Conservation (phyloP, 2,888 invertebrate species). For the Ypsolopha scabrella region DNA sequence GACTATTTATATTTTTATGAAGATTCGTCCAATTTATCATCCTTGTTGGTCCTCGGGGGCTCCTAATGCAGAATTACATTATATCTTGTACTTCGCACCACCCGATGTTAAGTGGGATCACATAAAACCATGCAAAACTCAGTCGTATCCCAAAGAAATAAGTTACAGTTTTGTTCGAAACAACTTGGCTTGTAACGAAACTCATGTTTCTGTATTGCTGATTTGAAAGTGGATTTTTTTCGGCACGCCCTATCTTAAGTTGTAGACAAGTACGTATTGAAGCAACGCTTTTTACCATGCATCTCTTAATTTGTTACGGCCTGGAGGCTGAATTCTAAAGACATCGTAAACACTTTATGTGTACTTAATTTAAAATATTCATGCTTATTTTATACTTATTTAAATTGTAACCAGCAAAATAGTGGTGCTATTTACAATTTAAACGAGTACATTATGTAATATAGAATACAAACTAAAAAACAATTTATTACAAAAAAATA, state of each 20-base stretch:
- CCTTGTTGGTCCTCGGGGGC: neutral
- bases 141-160: neutral
- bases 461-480: too few species aligned
- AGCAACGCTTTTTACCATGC: neutral
- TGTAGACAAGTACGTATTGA: neutral
- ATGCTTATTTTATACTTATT: neutral
- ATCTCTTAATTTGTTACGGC: too few species aligned
- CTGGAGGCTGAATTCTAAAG: neutral
- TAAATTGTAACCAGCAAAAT: neutral
- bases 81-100: neutral
- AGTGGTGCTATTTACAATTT: too few species aligned
- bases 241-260: neutral
- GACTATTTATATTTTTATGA: neutral
- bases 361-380: neutral
- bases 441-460: too few species aligned
- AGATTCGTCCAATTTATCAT: neutral
- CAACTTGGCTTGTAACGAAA: too few species aligned
- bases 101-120: neutral
- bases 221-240: neutral
- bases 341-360: too few species aligned
- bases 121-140: neutral
- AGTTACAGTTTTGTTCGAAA: neutral
- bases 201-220: neutral
- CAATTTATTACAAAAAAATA: too few species aligned
- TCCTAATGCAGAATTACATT: neutral